Base-by-base conservation (phyloP, 1,140 invertebrate genomes). In the Panulirus ornatus region DNA sequence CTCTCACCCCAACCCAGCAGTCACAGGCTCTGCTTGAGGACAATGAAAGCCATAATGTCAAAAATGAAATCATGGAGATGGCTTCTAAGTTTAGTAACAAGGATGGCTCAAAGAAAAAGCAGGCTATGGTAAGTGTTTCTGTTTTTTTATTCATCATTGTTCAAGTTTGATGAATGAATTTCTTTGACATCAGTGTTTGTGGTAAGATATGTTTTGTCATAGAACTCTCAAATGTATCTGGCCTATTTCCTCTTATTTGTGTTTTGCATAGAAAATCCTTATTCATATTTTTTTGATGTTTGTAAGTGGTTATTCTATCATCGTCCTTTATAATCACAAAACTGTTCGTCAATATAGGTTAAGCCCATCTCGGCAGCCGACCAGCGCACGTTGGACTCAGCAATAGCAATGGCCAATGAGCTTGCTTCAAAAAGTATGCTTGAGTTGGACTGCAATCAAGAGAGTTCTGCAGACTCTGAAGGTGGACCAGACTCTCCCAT, bases 321-420 rank as follows among this genome's bases (percentile, higher is more conserved):
- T 58, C n/a, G 54, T 58, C 54, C 54, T 58, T 58, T 5, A 8
- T 47, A 0, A 9, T 47, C 16, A 58, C 54, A 34, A 73, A 73
- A 42, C 44, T 78, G 19, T 47, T 8, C 30, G 11, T 66, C 6
- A 5, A 30, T 66, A 5, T 92, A 95, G 95, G 97, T 99, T 76
- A 99, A 99, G 94, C 97, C 97, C 19, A 98, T 99, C 94, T 99
- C 98, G 34, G 97, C 97, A 0, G 97, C 98, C 88, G 98, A 99
- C 94, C 96, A 98, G 93, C 97, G 96, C 93, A 98, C 97, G n/a
- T 95, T 99, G 42, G 98, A 99, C 92, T 97, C 97, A 70, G 98
- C 98, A 6, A 98, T 99, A 91, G 97, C 97, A 44, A 95, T 99
- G 94, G 98, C 98, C 36, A 98, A 98, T 94, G 98, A 99, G 94